Conservation (phyloP, 92 coral and sea anemone species). For the Zoanthus gigantus region DNA sequence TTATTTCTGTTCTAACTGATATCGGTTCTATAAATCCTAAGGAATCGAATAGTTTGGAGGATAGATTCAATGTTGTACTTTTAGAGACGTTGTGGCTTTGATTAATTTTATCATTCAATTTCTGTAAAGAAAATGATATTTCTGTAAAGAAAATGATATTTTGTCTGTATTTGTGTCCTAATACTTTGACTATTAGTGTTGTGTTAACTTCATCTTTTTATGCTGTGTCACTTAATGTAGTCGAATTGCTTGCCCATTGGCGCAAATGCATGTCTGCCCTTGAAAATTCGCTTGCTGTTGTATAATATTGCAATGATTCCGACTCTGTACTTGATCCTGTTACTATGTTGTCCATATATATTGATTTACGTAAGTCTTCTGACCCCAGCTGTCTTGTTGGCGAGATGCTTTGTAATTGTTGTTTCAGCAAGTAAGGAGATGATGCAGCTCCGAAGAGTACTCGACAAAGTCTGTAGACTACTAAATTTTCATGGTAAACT, state of each 20-base stretch:
- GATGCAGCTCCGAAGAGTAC: not conserved
- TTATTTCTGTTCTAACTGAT: too few relatives aligned
- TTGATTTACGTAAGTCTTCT: constrained; percentile 4
- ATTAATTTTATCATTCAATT: too few relatives aligned
- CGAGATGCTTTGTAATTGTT: not conserved
- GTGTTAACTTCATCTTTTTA: not conserved
- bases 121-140: too few relatives aligned
- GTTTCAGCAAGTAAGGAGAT: not conserved
- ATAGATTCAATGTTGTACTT: too few relatives aligned
- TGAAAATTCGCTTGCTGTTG: not conserved
- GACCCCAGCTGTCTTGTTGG: constrained; percentile 16
- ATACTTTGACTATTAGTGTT: constrained; percentile 5
- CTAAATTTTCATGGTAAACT: too few relatives aligned
- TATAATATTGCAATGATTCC: not conserved
- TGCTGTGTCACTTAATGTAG: constrained; percentile 4
- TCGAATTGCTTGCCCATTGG: not conserved
- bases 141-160: not conserved
- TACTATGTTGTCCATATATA: not conserved
- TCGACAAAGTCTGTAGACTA: not conserved
- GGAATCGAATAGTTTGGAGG: too few relatives aligned
- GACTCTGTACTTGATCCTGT: not conserved
- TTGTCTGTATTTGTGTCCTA: not conserved
- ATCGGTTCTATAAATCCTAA: too few relatives aligned
- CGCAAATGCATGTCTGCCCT: not conserved
- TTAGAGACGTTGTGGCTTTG: too few relatives aligned